Evolutionary conservation across 2,113 vertebrate genomes (phyloP), one percentile per base, ranked within the genome.

Genomic region (Barbus barbus): DNA sequence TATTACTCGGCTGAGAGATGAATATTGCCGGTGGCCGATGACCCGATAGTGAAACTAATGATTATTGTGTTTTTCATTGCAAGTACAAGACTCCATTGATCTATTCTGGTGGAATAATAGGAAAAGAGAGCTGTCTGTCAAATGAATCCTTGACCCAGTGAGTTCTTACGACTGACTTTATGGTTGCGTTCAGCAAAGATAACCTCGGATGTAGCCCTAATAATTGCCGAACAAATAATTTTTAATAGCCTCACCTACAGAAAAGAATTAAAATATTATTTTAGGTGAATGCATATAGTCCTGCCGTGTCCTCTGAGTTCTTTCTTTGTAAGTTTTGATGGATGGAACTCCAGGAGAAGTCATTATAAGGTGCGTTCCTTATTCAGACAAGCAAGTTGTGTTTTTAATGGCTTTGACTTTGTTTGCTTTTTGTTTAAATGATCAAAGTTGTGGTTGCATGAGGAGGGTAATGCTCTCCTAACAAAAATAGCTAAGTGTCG

Each of bases 41-140:
- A 91, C 90, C 91, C 71, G 83, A 73, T 75, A 75, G 78, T 56
- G 71, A 60, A 87, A 88, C 81, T 84, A 90, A 81, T 58, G 75
- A 82, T 89, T 89, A 91, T 92, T 91, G 87, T 53, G 90, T 87
- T 91, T 93, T 94, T 91, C 85, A 90, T 83, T 79, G 67, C 7
- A 85, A 90, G 87, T 86, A 89, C 90, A 87, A 90, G 87, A 90
- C 81, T 90, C 67, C 82, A 91, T 92, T 93, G 93, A 93, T 94
- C 92, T 75, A 87, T 83, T 84, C 87, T 83, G 65, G 20, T 18
- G 86, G 88, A 94, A 93, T 91, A 89, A 90, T 89, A 90, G 90
- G 89, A 88, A 92, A 90, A 89, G 90, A n/a, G 87, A 91, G 90
- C 92, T 93, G 90, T 93, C 92, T 92, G 91, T 95, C 93, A 94